Conservation (phyloP, 2,888 invertebrate genomes). For the Cremastinae sp. region DNA sequence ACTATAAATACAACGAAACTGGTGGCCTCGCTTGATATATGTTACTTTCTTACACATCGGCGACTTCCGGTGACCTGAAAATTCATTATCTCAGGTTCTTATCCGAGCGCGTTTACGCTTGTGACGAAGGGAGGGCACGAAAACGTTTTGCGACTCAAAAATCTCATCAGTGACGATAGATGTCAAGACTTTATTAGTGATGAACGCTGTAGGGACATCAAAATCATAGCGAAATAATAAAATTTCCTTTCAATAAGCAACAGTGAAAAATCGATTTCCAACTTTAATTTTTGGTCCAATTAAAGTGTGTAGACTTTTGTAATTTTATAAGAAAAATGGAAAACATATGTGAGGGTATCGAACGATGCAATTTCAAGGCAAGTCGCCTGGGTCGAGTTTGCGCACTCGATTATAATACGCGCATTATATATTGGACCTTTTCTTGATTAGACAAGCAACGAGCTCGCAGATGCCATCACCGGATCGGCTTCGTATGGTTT, state of each 20-base stretch:
- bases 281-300: no score
- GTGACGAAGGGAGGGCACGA: background rate
- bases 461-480: conserved; percentile 44
- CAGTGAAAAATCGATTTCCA: no score
- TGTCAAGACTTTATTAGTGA: background rate
- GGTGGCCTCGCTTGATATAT: conserved; percentile 39
- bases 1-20: background rate
- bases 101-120: conserved; percentile 36
- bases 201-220: no score
- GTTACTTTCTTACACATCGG: conserved; percentile 40
- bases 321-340: no score
- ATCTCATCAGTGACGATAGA: background rate
- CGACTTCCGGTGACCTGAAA: conserved; percentile 66
- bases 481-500: conserved; percentile 33
- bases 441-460: conserved; percentile 39
- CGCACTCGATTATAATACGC: conserved; percentile 48
- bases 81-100: conserved; percentile 52
- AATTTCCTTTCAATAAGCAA: no score
- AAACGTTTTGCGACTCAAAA: conserved; percentile 12
- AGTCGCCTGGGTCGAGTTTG: no score
- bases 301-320: no score
- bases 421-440: conserved; percentile 43
- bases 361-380: no score
- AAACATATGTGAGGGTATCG: no score
- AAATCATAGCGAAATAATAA: no score